Evolutionary conservation across 2,888 invertebrate species (phyloP).

Genomic region (Microctonus hyperodae): DNA sequence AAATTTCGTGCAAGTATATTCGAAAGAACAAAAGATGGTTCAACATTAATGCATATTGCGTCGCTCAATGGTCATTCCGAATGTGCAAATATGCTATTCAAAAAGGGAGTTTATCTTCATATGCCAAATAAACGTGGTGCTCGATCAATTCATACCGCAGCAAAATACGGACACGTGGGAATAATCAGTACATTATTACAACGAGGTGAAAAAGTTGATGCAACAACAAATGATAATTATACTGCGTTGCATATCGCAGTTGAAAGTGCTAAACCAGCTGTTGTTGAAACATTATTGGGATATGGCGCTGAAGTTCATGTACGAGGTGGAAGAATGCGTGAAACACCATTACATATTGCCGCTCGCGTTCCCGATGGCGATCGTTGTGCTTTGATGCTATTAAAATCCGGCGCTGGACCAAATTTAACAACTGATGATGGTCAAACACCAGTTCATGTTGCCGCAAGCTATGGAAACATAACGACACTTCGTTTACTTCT

Average conservation of each 20-base stretch:
- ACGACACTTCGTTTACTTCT: constrained; percentile 85
- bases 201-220: constrained; percentile 84
- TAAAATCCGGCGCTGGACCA: constrained; percentile 97
- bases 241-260: constrained; percentile 98
- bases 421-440: constrained; percentile 96
- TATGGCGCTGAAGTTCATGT: constrained; percentile 98
- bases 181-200: constrained; percentile 95
- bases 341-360: constrained; percentile 98
- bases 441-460: constrained; percentile 96
- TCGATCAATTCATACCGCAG: constrained; percentile 96
- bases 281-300: constrained; percentile 94
- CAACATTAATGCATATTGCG: constrained; percentile 98
- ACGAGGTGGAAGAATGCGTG: constrained; percentile 85
- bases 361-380: constrained; percentile 91
- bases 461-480: constrained; percentile 90
- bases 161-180: constrained; percentile 94
- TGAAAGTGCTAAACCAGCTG: constrained; percentile 90
- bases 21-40: constrained; percentile 97
- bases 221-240: constrained; percentile 78
- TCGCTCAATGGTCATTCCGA: constrained; percentile 97
- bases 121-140: constrained; percentile 99
- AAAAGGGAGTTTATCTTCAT: constrained; percentile 97
- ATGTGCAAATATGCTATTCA: constrained; percentile 97
- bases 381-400: constrained; percentile 93
- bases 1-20: constrained; percentile 98